phyloP scores from a whole-genome alignment of 2,797 vertebrate genomes.

The Oreonectes daqikongensis region DNA sequence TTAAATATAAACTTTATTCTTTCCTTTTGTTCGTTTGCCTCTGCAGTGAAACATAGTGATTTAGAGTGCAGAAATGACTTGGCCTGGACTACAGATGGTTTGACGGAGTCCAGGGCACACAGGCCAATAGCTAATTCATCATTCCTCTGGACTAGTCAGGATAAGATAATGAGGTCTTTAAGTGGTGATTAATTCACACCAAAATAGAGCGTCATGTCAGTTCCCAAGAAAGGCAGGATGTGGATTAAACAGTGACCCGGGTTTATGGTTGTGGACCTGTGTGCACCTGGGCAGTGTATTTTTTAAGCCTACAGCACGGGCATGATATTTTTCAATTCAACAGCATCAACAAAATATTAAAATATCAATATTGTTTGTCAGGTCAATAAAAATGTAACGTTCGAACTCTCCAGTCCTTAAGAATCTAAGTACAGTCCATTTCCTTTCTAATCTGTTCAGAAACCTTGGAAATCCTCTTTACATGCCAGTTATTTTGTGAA shows the following conservation, averaged over 20 bases:
- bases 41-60: slow-evolving; percentile 25
- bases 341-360: too few relatives aligned
- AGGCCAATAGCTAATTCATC: slow-evolving; percentile 54
- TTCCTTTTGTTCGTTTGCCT: neutral
- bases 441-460: neutral
- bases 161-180: slow-evolving; percentile 55
- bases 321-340: too few relatives aligned
- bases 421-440: too few relatives aligned
- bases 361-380: too few relatives aligned
- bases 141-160: slow-evolving; percentile 45
- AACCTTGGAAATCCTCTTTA: neutral
- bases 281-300: slow-evolving; percentile 22
- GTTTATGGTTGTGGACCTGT: slow-evolving; percentile 23
- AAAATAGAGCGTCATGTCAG: slow-evolving; percentile 44
- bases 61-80: slow-evolving; percentile 19
- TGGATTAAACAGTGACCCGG: slow-evolving; percentile 31
- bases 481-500: neutral
- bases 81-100: slow-evolving; percentile 37
- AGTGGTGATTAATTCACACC: slow-evolving; percentile 54
- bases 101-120: slow-evolving; percentile 50
- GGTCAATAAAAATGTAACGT: neutral
- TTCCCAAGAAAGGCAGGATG: slow-evolving; percentile 26
- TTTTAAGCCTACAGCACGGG: slow-evolving; percentile 32
- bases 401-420: too few relatives aligned
- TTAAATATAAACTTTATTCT: too few relatives aligned